Percentiles rank a stretch among this genome's conserved stretches.
Conservation (phyloP, 1,140 invertebrate species). For the Camponotus vicinus region DNA sequence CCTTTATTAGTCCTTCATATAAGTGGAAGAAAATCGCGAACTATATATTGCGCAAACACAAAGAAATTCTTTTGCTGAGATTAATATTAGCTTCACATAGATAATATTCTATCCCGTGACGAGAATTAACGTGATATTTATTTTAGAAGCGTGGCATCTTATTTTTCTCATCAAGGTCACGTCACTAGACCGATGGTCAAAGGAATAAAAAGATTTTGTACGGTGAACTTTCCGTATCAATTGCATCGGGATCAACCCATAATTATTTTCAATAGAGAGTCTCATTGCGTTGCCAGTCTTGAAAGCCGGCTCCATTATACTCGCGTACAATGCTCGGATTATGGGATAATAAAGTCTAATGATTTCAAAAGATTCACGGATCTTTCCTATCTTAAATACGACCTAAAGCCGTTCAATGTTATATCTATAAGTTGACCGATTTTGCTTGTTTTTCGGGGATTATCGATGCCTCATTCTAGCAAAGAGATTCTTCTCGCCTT, state of each 20-base stretch:
- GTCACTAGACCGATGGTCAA: constrained; percentile 40
- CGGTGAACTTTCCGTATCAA: constrained; percentile 70
- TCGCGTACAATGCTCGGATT: constrained; percentile 67
- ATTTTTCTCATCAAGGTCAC: not conserved
- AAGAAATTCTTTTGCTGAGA: not conserved
- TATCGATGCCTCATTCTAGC: not conserved
- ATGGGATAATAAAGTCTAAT: constrained; percentile 69
- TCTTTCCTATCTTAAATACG: constrained; percentile 24
- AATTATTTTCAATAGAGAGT: constrained; percentile 73
- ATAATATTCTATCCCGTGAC: not conserved
- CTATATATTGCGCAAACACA: not conserved
- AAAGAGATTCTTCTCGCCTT: not conserved
- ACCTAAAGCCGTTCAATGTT: not conserved
- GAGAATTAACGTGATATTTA: not conserved
- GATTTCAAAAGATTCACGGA: constrained; percentile 71
- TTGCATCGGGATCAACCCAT: constrained; percentile 68
- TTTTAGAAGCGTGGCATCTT: not conserved
- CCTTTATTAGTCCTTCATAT: not conserved
- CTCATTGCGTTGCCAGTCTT: constrained; percentile 64
- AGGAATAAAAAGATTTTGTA: constrained; percentile 53
- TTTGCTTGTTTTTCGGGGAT: constrained; percentile 10
- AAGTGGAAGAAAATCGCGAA: not conserved
- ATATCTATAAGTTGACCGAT: not conserved
- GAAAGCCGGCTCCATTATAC: constrained; percentile 71
- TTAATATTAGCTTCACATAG: not conserved